Base-by-base conservation (phyloP, 2,113 vertebrate genomes). In the Uropsilus gracilis region DNA sequence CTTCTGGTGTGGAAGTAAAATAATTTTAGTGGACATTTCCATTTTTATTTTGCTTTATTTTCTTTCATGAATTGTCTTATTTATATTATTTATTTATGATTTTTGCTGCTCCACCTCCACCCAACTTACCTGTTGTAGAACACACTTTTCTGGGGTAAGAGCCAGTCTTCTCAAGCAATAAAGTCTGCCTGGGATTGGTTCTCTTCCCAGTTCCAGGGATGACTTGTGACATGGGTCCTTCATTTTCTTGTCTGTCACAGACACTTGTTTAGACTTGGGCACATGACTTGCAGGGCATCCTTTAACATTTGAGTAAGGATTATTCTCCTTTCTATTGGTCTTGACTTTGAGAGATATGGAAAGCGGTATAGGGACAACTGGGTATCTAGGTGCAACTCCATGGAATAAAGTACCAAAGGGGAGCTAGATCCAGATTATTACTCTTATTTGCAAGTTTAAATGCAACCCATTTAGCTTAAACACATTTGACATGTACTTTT, bases 351-450 rank as follows among this genome's bases (percentile, higher is more conserved):
- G n/a, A 61, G 42, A 13, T 18, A 5, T 12, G 68, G 20, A 32
- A 50, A 80, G 5, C 5, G 42, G 24, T 46, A 30, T n/a, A 24
- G 63, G 59, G 57, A 17, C 37, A 34, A 37, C 39, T 37, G 24
- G 3, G 28, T 24, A 12, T 44, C 32, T 37, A 53, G 13, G 46
- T 3, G 0, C 69, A 32, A 20, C 44, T 24, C 18, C 17, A 2
- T 2, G 24, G 7, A 22, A 26, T 57, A 3, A 26, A 66, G 46
- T 13, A 22, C 6, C 0, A 0, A 7, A 1, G 30, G 30, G 11
- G 7, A 48, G 17, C 8, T 10, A 12, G 3, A 39, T 78, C 30
- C 17, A 42, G 76, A 34, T 17, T 13, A 37, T 5, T 11, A 37
- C 26, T 83, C 50, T 76, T 80, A 66, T 30, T 34, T 86, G 53